These are phyloP conservation scores for Alosa alosa DNA, from an alignment of 2,113 vertebrate genomes.

Conservation along the genomic window DNA sequence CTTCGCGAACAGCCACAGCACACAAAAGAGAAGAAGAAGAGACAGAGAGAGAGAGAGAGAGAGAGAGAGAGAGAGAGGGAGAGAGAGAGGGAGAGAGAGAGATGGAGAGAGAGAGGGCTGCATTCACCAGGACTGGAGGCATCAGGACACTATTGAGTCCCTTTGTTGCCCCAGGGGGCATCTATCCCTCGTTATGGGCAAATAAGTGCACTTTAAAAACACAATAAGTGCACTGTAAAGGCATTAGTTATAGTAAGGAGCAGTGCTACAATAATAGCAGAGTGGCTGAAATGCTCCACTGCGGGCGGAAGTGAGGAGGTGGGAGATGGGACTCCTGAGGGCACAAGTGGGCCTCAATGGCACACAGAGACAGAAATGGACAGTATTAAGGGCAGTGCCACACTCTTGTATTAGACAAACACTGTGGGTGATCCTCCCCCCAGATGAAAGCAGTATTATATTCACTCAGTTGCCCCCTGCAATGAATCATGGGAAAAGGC, in stretches of 20 bases:
- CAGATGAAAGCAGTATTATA: background rate
- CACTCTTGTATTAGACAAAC: background rate
- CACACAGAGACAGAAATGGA: background rate
- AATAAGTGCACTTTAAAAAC: background rate
- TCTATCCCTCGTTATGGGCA: background rate
- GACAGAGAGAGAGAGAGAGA: background rate
- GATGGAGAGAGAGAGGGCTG: background rate
- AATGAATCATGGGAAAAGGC: too few relatives aligned
- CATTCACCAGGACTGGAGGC: background rate
- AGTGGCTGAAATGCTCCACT: background rate
- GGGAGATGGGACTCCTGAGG: background rate
- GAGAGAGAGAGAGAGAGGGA: background rate
- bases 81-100: background rate
- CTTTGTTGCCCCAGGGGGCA: background rate
- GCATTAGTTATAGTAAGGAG: background rate
- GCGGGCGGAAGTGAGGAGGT: background rate
- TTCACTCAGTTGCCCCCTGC: too few relatives aligned
- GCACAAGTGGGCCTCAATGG: background rate
- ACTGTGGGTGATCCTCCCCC: background rate
- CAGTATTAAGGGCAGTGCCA: background rate
- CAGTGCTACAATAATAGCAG: background rate
- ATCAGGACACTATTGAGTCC: background rate
- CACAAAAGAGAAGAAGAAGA: slow-evolving; percentile 27
- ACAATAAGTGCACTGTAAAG: background rate
- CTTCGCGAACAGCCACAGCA: slow-evolving; percentile 25